Base-by-base conservation (phyloP, 1,140 invertebrate species). In the Solenopsis invicta region DNA sequence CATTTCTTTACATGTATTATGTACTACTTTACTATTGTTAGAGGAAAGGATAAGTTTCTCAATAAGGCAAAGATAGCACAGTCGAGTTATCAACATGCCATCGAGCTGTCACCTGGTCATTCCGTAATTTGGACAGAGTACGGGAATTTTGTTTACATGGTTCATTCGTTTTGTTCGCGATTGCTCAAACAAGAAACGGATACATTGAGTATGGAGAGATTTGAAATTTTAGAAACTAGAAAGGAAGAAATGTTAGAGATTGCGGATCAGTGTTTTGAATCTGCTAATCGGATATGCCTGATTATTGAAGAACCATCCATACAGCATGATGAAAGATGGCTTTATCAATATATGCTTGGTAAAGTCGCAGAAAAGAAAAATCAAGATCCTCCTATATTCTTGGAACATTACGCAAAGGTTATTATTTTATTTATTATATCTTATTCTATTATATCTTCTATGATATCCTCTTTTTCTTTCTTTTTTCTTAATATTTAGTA, bases 291-390 rank as follows among this genome's bases (percentile, higher is more conserved):
- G 90, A 96, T 96, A 84, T 96, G 96, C 54, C 95, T 96, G 74
- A 91, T 85, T 24, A 88, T 89, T 13, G 93, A 94, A 9, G 94
- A 96, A 69, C 84, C 87, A 9, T 80, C 89, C 74, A 92, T 96
- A 92, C 96, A 96, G 74, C 96, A 97, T 50, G 98, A 98, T 92
- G 98, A 98, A 92, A 95, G 97, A 66, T 99, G 99, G 99, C 95
- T 99, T 16, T 97, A 98, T 92, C 97, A 98, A 92, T 99, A 99
- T 92, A 99, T 99, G 97, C 95, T 99, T 29, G 98, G 98, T 0
- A 99, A 99, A 96, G 97, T 99, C 66, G 96, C 97, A 0, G 98
- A 99, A 93, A 99, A 99, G 93, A 96, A 96, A 84, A 97, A 97
- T 81, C 96, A 97, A 87, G 96, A 97, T 87, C 97, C 98, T 0